A percentile compares a stretch with the other conserved stretches of the same genome.
phyloP scores from a whole-genome alignment of 2,113 vertebrate genomes.

The Corythoichthys haematopterus region DNA sequence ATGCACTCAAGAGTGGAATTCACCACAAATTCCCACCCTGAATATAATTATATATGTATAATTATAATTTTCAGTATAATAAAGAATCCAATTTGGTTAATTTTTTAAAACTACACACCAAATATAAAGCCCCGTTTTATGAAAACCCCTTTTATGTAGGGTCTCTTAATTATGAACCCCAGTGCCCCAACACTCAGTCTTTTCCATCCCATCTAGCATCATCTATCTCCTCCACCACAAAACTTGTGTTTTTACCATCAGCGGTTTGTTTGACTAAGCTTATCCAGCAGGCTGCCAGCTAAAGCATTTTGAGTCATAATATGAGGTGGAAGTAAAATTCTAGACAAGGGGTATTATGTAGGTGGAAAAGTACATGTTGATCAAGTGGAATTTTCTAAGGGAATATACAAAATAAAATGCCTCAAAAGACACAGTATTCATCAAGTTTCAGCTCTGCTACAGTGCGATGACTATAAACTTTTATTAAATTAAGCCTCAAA shows the following conservation, averaged over 20 bases:
- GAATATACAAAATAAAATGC: constrained; percentile 23
- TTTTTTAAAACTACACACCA: background rate
- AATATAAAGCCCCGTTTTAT: constrained; percentile 1
- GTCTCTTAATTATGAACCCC: constrained; percentile 11
- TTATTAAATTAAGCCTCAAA: background rate
- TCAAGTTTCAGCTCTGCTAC: background rate
- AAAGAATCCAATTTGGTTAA: background rate
- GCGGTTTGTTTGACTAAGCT: constrained; percentile 35
- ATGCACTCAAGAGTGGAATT: background rate
- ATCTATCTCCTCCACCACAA: constrained; percentile 39
- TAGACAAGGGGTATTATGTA: constrained; percentile 26
- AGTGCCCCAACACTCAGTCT: constrained; percentile 25
- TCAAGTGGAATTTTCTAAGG: constrained; percentile 36
- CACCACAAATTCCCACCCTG: background rate
- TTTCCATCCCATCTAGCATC: constrained; percentile 38
- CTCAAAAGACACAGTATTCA: constrained; percentile 11
- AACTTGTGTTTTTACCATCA: constrained; percentile 63
- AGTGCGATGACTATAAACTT: background rate
- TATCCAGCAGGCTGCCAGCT: constrained; percentile 42
- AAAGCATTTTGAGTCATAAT: constrained; percentile 44
- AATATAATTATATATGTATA: background rate
- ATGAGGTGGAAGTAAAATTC: constrained; percentile 47
- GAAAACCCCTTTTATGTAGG: constrained; percentile 3
- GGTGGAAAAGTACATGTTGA: constrained; percentile 47
- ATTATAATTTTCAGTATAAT: background rate